Evolutionary conservation across 2,113 vertebrate genomes (phyloP).

Genomic region (Ctenomys sociabilis): DNA sequence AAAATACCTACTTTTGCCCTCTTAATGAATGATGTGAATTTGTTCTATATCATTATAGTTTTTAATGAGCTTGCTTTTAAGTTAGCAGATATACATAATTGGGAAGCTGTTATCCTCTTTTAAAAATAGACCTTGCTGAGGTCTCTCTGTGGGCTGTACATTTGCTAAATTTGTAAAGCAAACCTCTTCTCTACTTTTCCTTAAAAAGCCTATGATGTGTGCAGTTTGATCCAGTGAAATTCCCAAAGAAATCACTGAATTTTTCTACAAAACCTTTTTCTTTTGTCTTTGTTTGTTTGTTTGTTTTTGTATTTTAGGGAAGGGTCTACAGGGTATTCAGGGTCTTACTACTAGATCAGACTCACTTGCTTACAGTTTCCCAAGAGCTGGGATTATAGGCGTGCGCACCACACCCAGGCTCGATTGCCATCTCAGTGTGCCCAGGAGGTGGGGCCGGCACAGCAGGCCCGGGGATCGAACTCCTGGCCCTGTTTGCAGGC

Average conservation of each 20-base stretch:
- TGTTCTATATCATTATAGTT: not conserved
- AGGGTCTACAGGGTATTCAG: too few species aligned
- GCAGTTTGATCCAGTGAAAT: not conserved
- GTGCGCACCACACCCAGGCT: too few species aligned
- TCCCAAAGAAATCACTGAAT: not conserved
- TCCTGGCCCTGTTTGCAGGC: too few species aligned
- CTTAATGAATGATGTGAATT: not conserved
- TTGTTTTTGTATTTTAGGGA: too few species aligned
- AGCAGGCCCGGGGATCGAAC: too few species aligned
- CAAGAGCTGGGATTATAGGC: too few species aligned
- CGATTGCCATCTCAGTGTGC: too few species aligned
- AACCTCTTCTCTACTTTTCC: not conserved
- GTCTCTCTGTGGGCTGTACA: not conserved
- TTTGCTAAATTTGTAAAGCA: not conserved
- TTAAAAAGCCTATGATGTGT: not conserved
- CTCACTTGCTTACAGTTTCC: too few species aligned
- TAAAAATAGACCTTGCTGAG: not conserved
- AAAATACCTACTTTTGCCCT: not conserved
- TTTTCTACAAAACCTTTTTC: conserved; percentile 33
- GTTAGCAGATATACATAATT: not conserved
- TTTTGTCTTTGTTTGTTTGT: too few species aligned
- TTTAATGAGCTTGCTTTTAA: not conserved
- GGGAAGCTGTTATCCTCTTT: not conserved
- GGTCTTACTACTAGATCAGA: too few species aligned
- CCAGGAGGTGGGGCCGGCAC: too few species aligned